Base-by-base conservation (phyloP, 2,797 vertebrate species). In the Paratrypauchen microcephalus region DNA sequence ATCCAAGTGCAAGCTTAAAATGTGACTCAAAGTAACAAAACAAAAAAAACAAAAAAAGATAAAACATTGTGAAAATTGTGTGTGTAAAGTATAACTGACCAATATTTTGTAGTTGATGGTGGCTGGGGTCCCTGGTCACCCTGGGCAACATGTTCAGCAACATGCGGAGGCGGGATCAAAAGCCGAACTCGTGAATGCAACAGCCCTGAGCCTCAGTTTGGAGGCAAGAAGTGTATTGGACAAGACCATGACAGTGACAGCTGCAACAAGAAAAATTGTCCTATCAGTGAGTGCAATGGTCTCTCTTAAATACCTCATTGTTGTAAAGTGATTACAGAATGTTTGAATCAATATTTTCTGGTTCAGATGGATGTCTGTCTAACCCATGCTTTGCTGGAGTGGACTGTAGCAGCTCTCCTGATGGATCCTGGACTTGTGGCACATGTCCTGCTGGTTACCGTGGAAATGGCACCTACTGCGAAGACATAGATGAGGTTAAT, bases 41-140 rank as follows among this genome's bases (percentile, higher is more conserved):
- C 8, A 11, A 55, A 3, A 23, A n/a, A 16, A 32, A 59, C 4
- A 55, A 3, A 23, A n/a, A 16, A 32, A 59, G 19, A 41, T 41
- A 41, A 41, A 41, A 41, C 11, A 3, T 13, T 41, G 39, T 45
- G 4, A 45, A 45, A 45, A 45, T 45, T 15, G 41, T 16, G 32
- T n/a, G n/a, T 8, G 6, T 55, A 24, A 13, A 23, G 11, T 23
- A 23, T 55, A 23, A 65, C 18, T 56, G 11, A 36, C 58, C 30
- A 21, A 57, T 12, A 69, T 7, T 78, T 85, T 75, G 19, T 73
- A 99, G 97, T 99, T 18, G 95, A 99, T 2, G 97, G 97, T 7
- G 93, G 93, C 73, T 99, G 97, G 97, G 96, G 97, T 69, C 97
- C 97, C 1, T 99, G 97, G 97, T 98, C 97, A 65, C 97, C 97